These are phyloP conservation scores for Clupea harengus DNA, from an alignment of 2,113 vertebrate genomes.

Conservation along the genomic window DNA sequence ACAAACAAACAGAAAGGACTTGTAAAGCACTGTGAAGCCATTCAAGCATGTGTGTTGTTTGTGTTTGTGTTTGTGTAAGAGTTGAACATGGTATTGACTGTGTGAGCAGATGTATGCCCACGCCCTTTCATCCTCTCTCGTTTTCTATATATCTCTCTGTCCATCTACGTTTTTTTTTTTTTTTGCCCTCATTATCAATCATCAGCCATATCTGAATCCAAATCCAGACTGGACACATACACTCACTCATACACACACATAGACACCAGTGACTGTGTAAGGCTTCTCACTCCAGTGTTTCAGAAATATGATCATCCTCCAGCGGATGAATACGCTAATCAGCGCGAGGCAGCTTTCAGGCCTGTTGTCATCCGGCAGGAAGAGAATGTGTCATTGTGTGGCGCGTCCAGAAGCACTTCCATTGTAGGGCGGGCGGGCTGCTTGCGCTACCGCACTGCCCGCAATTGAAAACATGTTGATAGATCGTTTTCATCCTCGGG, in stretches of 20 bases:
- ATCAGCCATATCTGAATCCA: neutral
- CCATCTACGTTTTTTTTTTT: neutral
- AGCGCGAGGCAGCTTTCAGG: slow-evolving; percentile 16
- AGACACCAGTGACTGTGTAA: neutral
- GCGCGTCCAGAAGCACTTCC: slow-evolving; percentile 14
- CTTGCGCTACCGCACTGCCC: neutral
- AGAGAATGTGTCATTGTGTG: slow-evolving; percentile 41
- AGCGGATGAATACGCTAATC: slow-evolving; percentile 24
- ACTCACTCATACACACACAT: neutral
- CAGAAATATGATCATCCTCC: neutral
- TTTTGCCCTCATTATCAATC: neutral
- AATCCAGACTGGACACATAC: neutral
- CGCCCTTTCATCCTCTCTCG: neutral
- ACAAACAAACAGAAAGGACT: neutral
- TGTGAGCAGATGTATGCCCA: neutral
- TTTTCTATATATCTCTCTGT: neutral
- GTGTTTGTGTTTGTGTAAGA: neutral
- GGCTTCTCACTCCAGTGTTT: neutral
- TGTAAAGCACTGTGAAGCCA: neutral
- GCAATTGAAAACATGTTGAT: neutral
- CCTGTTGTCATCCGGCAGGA: slow-evolving; percentile 26
- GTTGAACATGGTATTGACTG: neutral
- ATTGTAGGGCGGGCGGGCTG: neutral
- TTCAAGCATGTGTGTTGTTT: neutral
- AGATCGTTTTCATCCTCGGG: neutral